Percentiles rank a stretch among this genome's conserved stretches.
Conservation (phyloP, 2,113 vertebrate species). For the Chaetodon auriga region DNA sequence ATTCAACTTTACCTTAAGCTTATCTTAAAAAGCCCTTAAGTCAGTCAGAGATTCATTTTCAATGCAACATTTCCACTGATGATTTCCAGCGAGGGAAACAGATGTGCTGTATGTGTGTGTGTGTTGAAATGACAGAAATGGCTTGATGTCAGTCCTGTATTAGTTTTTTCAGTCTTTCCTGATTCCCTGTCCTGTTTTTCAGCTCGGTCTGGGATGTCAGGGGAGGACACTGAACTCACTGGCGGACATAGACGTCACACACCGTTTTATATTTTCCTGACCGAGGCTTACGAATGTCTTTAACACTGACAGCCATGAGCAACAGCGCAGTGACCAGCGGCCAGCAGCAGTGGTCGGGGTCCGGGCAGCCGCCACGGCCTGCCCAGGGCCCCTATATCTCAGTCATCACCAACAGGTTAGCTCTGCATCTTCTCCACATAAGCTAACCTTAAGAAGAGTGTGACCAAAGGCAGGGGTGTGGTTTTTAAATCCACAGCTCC, state of each 20-base stretch:
- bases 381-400: slow-evolving; percentile 88
- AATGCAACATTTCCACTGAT: no score
- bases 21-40: no score
- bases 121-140: background rate
- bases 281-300: slow-evolving; percentile 41
- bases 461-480: background rate
- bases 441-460: background rate
- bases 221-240: background rate
- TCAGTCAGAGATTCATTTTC: no score
- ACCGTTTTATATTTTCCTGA: background rate
- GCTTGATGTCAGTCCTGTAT: background rate
- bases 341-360: slow-evolving; percentile 58
- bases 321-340: slow-evolving; percentile 73
- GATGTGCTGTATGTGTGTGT: no score
- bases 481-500: background rate
- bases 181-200: slow-evolving; percentile 2
- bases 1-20: no score
- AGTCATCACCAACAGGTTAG: slow-evolving; percentile 86
- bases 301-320: slow-evolving; percentile 82
- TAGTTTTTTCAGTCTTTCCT: background rate
- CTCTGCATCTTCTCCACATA: background rate
- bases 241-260: slow-evolving; percentile 18
- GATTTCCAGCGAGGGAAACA: no score
- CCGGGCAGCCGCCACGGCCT: slow-evolving; percentile 65
- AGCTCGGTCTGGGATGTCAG: slow-evolving; percentile 53